Conservation (phyloP, 1,140 invertebrate species). For the Polypedilum pembai region DNA sequence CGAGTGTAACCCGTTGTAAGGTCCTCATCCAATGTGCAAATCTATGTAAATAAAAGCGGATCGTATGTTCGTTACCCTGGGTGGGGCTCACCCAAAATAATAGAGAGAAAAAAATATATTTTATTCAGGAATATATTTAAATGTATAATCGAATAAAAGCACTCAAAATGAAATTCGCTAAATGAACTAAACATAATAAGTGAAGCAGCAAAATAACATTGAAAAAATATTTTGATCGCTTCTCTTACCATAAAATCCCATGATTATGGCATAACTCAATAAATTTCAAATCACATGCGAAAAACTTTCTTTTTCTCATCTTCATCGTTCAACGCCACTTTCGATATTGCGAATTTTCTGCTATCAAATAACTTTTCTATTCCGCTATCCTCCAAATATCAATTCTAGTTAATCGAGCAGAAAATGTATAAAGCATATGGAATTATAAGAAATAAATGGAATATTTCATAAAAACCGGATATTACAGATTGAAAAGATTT, state of each 20-base stretch:
- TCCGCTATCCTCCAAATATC: constrained; percentile 14
- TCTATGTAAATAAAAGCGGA: no score
- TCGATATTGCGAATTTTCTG: background rate
- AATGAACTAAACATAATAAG: background rate
- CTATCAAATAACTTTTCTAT: constrained; percentile 19
- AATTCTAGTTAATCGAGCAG: constrained; percentile 17
- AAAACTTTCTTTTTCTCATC: background rate
- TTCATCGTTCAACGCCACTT: background rate
- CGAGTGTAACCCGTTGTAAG: no score
- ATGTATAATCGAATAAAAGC: background rate
- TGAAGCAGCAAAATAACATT: background rate
- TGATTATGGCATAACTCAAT: no score
- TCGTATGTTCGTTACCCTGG: no score
- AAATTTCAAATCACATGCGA: background rate
- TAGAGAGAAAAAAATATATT: no score
- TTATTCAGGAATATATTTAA: no score
- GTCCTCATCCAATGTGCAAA: no score
- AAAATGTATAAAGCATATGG: constrained; percentile 18
- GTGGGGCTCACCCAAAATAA: no score
- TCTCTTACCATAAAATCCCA: background rate
- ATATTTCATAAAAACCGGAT: constrained; percentile 15
- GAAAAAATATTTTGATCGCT: constrained; percentile 12
- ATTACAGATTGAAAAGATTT: constrained; percentile 19
- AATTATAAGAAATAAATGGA: constrained; percentile 19
- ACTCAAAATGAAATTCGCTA: background rate